Evolutionary conservation across 2,113 vertebrate genomes (phyloP).

Genomic region (Sebastes fasciatus): DNA sequence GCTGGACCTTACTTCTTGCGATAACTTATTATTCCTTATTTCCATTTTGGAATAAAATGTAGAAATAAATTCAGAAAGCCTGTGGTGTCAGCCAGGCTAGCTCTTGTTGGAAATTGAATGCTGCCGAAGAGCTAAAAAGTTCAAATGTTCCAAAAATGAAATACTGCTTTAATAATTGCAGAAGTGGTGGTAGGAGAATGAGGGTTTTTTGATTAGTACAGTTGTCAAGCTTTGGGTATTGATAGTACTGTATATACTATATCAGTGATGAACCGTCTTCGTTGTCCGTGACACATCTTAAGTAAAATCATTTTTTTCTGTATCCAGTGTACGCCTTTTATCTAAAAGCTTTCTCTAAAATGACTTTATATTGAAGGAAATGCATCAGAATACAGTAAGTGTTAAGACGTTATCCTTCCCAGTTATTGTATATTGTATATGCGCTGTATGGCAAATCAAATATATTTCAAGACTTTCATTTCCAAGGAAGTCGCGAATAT

Average conservation of each 20-base stretch:
- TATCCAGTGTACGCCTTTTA: neutral
- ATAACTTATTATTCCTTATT: slow-evolving; percentile 6
- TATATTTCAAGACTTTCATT: slow-evolving; percentile 62
- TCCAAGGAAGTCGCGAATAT: slow-evolving; percentile 43
- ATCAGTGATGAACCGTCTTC: slow-evolving; percentile 8
- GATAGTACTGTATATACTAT: slow-evolving; percentile 17
- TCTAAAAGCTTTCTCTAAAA: slow-evolving; percentile 1
- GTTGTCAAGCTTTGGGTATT: slow-evolving; percentile 33
- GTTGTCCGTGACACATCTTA: neutral
- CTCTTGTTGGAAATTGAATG: slow-evolving; percentile 35
- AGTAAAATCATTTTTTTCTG: neutral
- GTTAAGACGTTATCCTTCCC: neutral
- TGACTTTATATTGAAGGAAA: neutral
- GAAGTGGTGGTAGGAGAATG: slow-evolving; percentile 19
- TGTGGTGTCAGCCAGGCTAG: slow-evolving; percentile 23
- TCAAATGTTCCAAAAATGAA: slow-evolving; percentile 54
- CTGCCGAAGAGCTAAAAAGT: slow-evolving; percentile 25
- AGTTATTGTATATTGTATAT: slow-evolving; percentile 13
- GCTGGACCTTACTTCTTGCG: neutral
- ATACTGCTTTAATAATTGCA: slow-evolving; percentile 62
- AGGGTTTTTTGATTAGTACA: slow-evolving; percentile 49
- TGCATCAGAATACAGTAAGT: neutral
- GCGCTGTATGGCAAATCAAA: slow-evolving; percentile 24
- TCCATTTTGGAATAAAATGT: neutral
- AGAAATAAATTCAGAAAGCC: slow-evolving; percentile 31